phyloP scores from a whole-genome alignment of 2,113 vertebrate species.

The Brachionichthys hirsutus region DNA sequence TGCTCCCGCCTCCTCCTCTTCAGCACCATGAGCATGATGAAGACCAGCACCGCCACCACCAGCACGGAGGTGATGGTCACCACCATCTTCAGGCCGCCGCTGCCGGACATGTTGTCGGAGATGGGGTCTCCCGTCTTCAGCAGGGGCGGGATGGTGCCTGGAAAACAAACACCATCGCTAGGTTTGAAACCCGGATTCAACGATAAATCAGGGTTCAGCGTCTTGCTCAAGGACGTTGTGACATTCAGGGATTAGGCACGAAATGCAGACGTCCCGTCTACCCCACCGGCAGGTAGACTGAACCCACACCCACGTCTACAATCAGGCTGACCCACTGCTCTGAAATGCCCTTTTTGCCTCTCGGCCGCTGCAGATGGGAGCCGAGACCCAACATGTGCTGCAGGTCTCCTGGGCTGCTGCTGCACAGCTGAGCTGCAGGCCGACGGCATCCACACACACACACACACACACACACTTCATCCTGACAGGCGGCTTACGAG shows the following conservation, averaged over 20 bases:
- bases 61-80: conserved; percentile 95
- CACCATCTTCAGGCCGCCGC: conserved; percentile 95
- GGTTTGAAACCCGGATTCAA: no score
- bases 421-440: conserved; percentile 25
- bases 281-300: no score
- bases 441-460: conserved; percentile 26
- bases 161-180: conserved; percentile 1
- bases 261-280: no score
- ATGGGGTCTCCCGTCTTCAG: conserved; percentile 91
- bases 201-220: no score
- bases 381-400: conserved; percentile 5
- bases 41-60: conserved; percentile 88
- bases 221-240: no score
- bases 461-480: conserved; percentile 10
- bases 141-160: conserved; percentile 96
- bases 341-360: not conserved
- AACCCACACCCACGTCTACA: no score
- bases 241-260: no score
- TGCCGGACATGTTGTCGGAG: conserved; percentile 90
- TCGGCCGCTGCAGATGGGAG: not conserved
- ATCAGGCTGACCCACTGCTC: no score
- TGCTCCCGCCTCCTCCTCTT: conserved; percentile 93
- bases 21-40: conserved; percentile 90
- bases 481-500: conserved; percentile 42
- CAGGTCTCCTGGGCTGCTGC: conserved; percentile 17